Evolutionary conservation across 2,888 invertebrate species (phyloP), one percentile per base, ranked within the genome.

Genomic region (Xylota sylvarum): DNA sequence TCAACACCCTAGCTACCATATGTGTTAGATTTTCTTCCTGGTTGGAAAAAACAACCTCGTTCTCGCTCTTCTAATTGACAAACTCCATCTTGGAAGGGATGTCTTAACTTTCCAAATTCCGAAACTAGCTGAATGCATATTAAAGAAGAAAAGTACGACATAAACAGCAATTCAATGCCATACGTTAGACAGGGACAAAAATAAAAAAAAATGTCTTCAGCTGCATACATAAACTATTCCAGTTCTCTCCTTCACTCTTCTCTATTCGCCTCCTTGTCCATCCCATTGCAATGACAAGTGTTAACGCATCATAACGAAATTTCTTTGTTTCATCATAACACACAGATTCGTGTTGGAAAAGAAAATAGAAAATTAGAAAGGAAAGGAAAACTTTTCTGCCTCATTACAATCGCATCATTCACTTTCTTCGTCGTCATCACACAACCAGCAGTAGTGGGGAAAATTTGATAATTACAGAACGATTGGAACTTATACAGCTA

Each of bases 241-340:
- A 5, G 32, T 35, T 32, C 35, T 64, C 64, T 86, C 77, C n/a
- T 69, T 77, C 56, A 6, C 50, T 32, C 77, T 30, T 30, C 30
- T 62, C 46, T 65, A 50, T 60, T 46, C 23, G 17, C 58, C 55
- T 77, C 58, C n/a, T 81, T 81, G 32, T 81, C 35, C 23, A 30
- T 58, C 67, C 6, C 55, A 73, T 69, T 69, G 82, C 72, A 82
- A 55, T 82, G 77, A 78, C 81, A 77, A 86, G 77, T 73, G 65
- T 76, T 65, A 77, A 72, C 77, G 77, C 82, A 82, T 81, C 72
- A 40, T 76, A 40, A 76, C 32, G 58, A 82, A 80, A 85, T 82
- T 86, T 78, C 86, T 86, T 86, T 86, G 86, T 86, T 82, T 73
- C 86, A 65, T 86, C 73, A 78, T 62, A 81, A 81, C 80, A 81